Base-by-base conservation (phyloP, 2,113 vertebrate species). In the Pundamilia nyererei region DNA sequence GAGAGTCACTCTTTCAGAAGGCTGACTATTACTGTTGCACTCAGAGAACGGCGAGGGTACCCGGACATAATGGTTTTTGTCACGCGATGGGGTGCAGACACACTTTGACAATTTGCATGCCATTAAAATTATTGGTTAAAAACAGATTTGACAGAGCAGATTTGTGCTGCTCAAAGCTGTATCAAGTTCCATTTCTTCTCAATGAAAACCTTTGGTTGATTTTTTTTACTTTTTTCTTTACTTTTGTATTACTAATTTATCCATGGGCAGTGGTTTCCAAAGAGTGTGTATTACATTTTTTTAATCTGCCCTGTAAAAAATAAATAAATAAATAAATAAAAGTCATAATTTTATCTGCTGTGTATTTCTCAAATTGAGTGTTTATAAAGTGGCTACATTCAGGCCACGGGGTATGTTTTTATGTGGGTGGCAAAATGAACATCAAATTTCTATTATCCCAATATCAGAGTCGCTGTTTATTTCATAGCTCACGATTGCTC, bases 1-100 rank as follows among this genome's bases (percentile, higher is more conserved):
- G 56, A 85, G 53, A 93, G 85, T 86, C 90, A 89, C 82, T 92
- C 87, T 65, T 87, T 88, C 90, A 77, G 24, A 80, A 80, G 79
- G 68, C 80, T 82, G 85, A 84, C 82, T 90, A 33, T 45, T 49
- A 54, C 70, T 33, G 42, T 79, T 82, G 82, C 55, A 40, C 72
- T 89, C 75, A 21, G 80, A 70, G 87, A 79, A 89, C 68, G 47
- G 81, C 42, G 9, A 83, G 21, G 86, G 47, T 49, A 89, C 87
- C 70, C 49, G 77, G 80, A 90, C 89, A 83, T 81, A 83, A 89
- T 86, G 80, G 33, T 82, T 86, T 91, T 85, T 87, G 85, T 83
- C 90, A 85, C 51, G 80, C 45, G 7, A 47, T n/a, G 70, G 80
- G 24, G 29, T 65, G 83, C 79, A 83, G 68, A 53, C 38, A 8